Percentiles rank a stretch among this genome's conserved stretches.
These are phyloP conservation scores for Cacatua alba DNA, from an alignment of 2,113 vertebrate species.

Conservation along the genomic window DNA sequence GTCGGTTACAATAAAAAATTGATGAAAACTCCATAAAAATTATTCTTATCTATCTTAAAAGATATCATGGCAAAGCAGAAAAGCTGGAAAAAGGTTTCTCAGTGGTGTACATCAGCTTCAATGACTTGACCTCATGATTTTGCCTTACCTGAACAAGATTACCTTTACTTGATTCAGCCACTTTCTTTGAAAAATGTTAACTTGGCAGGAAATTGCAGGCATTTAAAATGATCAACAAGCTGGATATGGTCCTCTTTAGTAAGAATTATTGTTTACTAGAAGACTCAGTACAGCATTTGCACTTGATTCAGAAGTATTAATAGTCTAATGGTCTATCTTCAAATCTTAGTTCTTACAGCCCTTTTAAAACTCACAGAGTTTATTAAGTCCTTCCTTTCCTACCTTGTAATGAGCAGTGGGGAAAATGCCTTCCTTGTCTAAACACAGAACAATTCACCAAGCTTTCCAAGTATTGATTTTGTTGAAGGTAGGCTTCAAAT, in stretches of 20 bases:
- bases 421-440: not conserved
- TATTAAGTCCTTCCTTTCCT: not conserved
- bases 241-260: not conserved
- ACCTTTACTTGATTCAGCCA: not conserved
- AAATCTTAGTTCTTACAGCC: not conserved
- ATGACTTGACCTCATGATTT: not conserved
- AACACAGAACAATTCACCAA: not conserved
- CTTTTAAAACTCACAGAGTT: constrained; percentile 1
- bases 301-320: not conserved
- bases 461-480: constrained; percentile 36
- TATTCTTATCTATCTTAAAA: not conserved
- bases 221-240: not conserved
- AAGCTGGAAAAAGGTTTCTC: not conserved
- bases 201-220: constrained; percentile 1
- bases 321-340: not conserved
- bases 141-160: not conserved
- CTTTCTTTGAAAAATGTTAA: constrained; percentile 13
- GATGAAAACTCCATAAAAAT: not conserved
- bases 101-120: not conserved
- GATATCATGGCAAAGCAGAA: not conserved
- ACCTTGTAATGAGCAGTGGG: not conserved
- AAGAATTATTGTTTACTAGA: constrained; percentile 6
- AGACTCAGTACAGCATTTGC: not conserved
- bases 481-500: constrained; percentile 16
- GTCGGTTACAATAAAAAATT: not conserved